Evolutionary conservation across 2,888 invertebrate species (phyloP).

Genomic region (Cyaniris semiargus): DNA sequence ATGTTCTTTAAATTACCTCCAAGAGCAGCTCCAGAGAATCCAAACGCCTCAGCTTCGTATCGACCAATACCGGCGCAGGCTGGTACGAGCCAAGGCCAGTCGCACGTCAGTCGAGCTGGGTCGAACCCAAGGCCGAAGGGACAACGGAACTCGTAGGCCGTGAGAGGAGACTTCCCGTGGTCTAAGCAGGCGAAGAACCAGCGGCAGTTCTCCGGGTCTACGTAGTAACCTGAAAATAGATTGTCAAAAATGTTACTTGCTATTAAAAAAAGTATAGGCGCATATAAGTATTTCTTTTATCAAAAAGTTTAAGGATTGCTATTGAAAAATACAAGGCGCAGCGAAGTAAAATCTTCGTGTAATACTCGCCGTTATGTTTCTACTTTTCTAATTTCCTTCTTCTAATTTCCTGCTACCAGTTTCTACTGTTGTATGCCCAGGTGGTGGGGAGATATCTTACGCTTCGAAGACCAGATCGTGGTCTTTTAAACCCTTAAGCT

Average conservation of each 20-base stretch:
- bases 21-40: slow-evolving; percentile 66
- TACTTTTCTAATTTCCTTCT: no score
- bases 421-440: neutral
- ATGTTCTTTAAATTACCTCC: slow-evolving; percentile 53
- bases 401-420: no score
- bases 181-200: slow-evolving; percentile 92
- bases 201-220: slow-evolving; percentile 89
- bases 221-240: slow-evolving; percentile 83
- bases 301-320: neutral
- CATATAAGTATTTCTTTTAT: neutral
- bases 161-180: slow-evolving; percentile 82
- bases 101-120: slow-evolving; percentile 84
- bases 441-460: no score
- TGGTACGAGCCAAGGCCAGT: slow-evolving; percentile 90
- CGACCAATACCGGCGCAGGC: slow-evolving; percentile 80
- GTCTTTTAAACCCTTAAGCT: no score
- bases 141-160: slow-evolving; percentile 90
- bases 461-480: no score
- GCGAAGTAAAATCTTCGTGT: neutral
- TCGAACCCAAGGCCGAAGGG: slow-evolving; percentile 90
- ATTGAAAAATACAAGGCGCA: neutral
- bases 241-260: neutral
- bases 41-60: slow-evolving; percentile 75
- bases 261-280: neutral
- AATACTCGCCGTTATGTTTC: no score